Evolutionary conservation across 2,113 vertebrate species (phyloP).

Genomic region (Charadrius vociferus): DNA sequence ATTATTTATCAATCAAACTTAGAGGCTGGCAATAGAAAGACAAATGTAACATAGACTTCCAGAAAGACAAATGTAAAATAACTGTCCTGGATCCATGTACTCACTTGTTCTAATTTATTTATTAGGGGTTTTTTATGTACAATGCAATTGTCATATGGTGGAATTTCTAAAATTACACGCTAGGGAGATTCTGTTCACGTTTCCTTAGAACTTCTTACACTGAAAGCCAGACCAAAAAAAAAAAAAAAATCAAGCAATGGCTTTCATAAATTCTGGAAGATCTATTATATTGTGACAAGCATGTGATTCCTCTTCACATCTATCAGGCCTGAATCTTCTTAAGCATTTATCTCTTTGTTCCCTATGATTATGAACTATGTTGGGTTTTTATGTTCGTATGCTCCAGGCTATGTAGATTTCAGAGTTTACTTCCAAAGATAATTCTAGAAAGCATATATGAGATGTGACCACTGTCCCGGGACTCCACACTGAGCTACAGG

Average conservation of each 20-base stretch:
- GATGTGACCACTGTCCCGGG: not conserved
- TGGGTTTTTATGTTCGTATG: not conserved
- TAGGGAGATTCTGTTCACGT: not conserved
- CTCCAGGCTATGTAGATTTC: not conserved
- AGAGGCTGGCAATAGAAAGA: not conserved
- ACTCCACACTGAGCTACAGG: not conserved
- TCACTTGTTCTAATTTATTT: not conserved
- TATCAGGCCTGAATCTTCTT: not conserved
- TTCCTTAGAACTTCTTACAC: not conserved
- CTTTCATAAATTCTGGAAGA: not conserved
- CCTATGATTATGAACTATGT: not conserved
- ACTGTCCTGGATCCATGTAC: not conserved
- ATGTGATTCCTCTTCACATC: not conserved
- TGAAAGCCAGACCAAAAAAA: not conserved
- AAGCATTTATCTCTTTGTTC: not conserved
- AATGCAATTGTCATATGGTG: not conserved
- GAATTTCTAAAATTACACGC: not conserved
- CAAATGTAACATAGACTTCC: not conserved
- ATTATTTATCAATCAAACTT: not conserved
- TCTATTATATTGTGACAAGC: not conserved
- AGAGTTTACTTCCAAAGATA: not conserved
- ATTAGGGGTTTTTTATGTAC: not conserved
- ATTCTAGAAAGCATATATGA: not conserved
- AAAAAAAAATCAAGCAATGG: not conserved
- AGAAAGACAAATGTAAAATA: not conserved